These are phyloP conservation scores for Germaria angustata DNA, from an alignment of 2,888 invertebrate genomes.

Conservation along the genomic window DNA sequence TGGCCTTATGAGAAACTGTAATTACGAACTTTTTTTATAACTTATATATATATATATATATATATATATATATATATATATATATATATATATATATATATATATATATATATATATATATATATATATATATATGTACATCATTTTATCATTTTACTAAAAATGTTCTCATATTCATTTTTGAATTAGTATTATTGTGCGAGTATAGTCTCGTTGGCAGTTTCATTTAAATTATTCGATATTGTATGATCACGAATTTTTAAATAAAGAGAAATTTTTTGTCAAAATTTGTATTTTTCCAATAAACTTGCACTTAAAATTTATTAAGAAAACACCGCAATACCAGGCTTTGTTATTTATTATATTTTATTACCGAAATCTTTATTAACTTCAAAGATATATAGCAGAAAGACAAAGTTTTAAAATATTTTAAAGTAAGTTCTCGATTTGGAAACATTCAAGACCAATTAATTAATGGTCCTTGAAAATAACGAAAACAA, in stretches of 20 bases:
- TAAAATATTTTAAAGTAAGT: background rate
- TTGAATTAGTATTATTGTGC: background rate
- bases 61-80: too few relatives aligned
- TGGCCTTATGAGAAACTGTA: conserved; percentile 53
- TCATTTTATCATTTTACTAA: background rate
- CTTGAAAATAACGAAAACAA: too few relatives aligned
- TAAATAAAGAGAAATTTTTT: conserved; percentile 8
- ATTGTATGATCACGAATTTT: background rate
- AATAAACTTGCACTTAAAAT: conserved; percentile 58
- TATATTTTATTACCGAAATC: too few relatives aligned
- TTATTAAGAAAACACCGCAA: conserved; percentile 9
- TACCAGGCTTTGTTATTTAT: background rate
- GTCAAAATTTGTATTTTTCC: conserved; percentile 37
- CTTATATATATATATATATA: conserved; percentile 18
- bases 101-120: too few relatives aligned
- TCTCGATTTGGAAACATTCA: background rate
- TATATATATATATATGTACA: too few relatives aligned
- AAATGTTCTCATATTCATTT: background rate
- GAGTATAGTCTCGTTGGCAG: conserved; percentile 30
- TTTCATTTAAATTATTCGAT: conserved; percentile 20
- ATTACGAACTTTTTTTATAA: conserved; percentile 54
- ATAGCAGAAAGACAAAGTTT: too few relatives aligned
- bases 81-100: too few relatives aligned
- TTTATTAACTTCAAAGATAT: background rate
- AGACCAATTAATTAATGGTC: too few relatives aligned